Percentiles rank a stretch among this genome's conserved stretches.
Conservation (phyloP, 2,888 invertebrate genomes). For the Teleogryllus oceanicus region DNA sequence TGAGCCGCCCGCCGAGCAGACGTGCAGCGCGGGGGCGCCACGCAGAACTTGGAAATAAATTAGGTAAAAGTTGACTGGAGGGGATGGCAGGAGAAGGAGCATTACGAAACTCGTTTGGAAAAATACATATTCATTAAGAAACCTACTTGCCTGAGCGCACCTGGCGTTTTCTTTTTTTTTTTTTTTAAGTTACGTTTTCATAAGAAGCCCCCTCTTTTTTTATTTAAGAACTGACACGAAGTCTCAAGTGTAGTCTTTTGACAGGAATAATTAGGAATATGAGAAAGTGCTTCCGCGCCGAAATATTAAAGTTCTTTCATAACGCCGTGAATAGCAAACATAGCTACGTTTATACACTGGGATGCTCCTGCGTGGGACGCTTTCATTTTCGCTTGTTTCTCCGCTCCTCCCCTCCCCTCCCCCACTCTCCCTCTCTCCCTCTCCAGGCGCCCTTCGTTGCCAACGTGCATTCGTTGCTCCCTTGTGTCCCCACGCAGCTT, state of each 20-base stretch:
- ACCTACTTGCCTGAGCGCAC: neutral
- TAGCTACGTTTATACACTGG: neutral
- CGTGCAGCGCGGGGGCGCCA: neutral
- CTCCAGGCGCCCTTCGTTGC: too few species aligned
- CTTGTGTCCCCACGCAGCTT: too few species aligned
- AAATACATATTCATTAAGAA: slow-evolving; percentile 5
- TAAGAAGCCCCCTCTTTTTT: neutral
- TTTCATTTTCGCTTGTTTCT: too few species aligned
- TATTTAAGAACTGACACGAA: neutral
- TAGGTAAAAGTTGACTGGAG: neutral
- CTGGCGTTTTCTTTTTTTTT: neutral
- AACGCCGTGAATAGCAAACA: neutral
- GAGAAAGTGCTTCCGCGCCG: neutral
- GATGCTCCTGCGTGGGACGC: too few species aligned
- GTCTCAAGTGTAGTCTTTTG: neutral
- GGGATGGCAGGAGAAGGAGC: too few species aligned
- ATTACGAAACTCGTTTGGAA: neutral
- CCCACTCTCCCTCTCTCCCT: too few species aligned
- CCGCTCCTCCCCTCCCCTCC: too few species aligned
- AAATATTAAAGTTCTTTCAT: neutral
- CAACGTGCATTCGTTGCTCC: too few species aligned
- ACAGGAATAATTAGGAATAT: slow-evolving; percentile 4
- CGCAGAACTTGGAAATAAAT: neutral
- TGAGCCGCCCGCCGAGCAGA: too few species aligned
- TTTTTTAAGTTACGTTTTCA: neutral